phyloP scores from a whole-genome alignment of 2,888 invertebrate species.

The Bugulina stolonifera region DNA sequence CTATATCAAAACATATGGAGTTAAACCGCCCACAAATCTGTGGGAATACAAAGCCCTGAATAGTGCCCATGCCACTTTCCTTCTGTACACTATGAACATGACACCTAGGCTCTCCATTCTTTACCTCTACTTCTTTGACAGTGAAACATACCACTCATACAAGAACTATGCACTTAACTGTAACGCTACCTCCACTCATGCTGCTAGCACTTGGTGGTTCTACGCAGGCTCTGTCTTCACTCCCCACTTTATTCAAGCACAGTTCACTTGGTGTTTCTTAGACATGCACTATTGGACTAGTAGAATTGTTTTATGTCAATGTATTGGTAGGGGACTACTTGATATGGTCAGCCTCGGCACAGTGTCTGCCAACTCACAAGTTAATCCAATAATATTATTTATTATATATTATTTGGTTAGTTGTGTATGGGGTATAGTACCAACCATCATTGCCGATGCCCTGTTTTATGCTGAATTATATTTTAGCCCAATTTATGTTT shows the following conservation, averaged over 20 bases:
- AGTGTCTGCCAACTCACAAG: background rate
- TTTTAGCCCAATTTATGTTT: background rate
- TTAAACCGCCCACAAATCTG: constrained; percentile 37
- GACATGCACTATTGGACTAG: constrained; percentile 39
- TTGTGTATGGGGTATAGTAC: constrained; percentile 3
- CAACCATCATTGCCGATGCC: constrained; percentile 18
- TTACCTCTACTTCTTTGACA: constrained; percentile 38
- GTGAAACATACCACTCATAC: constrained; percentile 26
- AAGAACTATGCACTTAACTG: background rate
- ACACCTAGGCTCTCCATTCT: constrained; percentile 37
- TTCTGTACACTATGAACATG: constrained; percentile 40
- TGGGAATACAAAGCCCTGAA: constrained; percentile 45
- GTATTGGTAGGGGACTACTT: constrained; percentile 34
- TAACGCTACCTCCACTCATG: background rate
- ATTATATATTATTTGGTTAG: background rate
- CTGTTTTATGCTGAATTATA: constrained; percentile 17
- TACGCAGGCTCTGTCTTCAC: constrained; percentile 29
- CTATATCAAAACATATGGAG: constrained; percentile 34
- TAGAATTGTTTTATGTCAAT: constrained; percentile 35
- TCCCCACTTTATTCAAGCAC: constrained; percentile 38
- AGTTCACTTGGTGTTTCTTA: constrained; percentile 37
- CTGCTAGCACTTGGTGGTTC: background rate
- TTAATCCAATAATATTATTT: background rate
- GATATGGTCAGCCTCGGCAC: constrained; percentile 30
- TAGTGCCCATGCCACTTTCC: constrained; percentile 37